phyloP scores from a whole-genome alignment of 2,113 vertebrate species.

The Genyomyrus donnyi region DNA sequence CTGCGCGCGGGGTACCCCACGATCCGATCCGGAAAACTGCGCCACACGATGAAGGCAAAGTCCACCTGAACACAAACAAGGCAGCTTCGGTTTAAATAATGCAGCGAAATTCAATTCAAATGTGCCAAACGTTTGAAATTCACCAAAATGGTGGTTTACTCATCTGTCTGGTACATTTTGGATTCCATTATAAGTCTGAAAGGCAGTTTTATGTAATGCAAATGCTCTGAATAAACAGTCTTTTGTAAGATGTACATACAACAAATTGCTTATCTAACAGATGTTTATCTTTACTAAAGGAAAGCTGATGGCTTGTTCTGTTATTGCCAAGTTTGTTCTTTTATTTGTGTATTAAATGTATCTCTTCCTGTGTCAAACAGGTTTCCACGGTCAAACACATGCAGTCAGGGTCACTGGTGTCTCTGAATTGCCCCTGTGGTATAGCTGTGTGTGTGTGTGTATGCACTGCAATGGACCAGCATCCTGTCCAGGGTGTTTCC shows the following conservation, averaged over 20 bases:
- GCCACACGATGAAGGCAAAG: slow-evolving; percentile 68
- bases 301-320: not conserved
- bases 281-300: not conserved
- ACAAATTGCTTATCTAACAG: not conserved
- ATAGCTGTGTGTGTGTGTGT: not conserved
- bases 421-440: not conserved
- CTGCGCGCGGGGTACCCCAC: slow-evolving; percentile 68
- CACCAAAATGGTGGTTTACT: not conserved
- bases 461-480: not conserved
- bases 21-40: slow-evolving; percentile 66
- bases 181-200: not conserved
- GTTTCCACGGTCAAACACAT: not conserved
- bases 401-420: not conserved
- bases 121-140: not conserved
- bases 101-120: not conserved
- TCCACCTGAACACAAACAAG: slow-evolving; percentile 52
- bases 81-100: not conserved
- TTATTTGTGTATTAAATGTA: not conserved
- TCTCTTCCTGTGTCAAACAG: not conserved
- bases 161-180: not conserved
- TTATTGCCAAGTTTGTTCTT: not conserved
- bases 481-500: not conserved
- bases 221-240: not conserved
- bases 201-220: not conserved
- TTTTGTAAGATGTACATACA: not conserved